phyloP scores from a whole-genome alignment of 2,797 vertebrate genomes.

The Falco columbarius region DNA sequence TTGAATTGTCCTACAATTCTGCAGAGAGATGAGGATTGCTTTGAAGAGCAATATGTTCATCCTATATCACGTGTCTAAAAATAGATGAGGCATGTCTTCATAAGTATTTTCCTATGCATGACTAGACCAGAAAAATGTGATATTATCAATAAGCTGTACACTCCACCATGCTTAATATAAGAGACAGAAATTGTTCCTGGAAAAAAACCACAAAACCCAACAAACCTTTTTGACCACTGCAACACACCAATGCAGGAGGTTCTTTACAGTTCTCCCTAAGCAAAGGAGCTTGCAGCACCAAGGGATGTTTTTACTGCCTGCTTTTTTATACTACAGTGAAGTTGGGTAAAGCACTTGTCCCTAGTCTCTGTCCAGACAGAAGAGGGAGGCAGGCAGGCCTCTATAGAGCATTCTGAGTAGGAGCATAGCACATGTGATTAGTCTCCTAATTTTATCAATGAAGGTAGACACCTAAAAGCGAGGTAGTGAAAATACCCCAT shows the following conservation, averaged over 20 bases:
- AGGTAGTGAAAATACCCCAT: neutral
- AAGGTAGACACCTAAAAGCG: neutral
- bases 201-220: neutral
- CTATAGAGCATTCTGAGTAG: neutral
- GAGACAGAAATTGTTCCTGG: neutral
- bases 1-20: neutral
- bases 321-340: neutral
- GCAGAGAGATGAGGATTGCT: neutral
- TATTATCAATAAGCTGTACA: neutral
- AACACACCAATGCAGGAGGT: fast-evolving
- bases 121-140: neutral
- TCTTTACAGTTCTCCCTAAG: neutral
- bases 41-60: neutral
- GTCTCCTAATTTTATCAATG: neutral
- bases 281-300: neutral
- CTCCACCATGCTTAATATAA: neutral
- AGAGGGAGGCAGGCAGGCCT: neutral
- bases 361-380: neutral
- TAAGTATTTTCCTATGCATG: neutral
- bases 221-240: neutral
- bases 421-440: neutral
- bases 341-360: neutral
- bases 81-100: neutral
- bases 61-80: neutral
- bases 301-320: neutral